Conservation (phyloP, 2,888 invertebrate genomes). For the Tipula lateralis region DNA sequence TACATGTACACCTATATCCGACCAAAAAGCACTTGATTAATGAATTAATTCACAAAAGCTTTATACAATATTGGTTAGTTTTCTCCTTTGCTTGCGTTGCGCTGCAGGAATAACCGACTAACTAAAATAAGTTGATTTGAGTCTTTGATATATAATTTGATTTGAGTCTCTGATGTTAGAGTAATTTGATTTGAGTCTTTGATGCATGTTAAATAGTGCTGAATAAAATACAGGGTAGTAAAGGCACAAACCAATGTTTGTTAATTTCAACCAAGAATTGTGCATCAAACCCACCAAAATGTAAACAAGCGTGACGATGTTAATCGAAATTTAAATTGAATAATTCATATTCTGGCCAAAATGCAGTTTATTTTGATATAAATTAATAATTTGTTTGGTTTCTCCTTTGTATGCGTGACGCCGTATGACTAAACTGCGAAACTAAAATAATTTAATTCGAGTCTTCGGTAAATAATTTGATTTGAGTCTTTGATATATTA, state of each 20-base stretch:
- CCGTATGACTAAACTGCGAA: neutral
- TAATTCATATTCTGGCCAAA: too few species aligned
- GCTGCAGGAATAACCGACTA: too few species aligned
- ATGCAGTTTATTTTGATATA: too few species aligned
- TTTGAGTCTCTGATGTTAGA: neutral
- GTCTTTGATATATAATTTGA: neutral
- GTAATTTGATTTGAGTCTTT: neutral
- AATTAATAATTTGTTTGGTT: too few species aligned
- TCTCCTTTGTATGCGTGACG: neutral
- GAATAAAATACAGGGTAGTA: neutral
- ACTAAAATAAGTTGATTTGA: neutral
- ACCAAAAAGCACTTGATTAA: neutral
- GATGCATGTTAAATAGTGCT: neutral
- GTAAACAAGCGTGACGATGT: too few species aligned
- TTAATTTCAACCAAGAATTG: too few species aligned
- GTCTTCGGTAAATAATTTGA: neutral
- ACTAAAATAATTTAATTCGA: too few species aligned
- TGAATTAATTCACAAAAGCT: neutral
- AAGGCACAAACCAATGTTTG: neutral
- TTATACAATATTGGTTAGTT: neutral
- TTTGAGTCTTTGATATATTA: neutral
- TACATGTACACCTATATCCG: too few species aligned
- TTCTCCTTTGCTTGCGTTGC: neutral
- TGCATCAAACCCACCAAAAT: too few species aligned
- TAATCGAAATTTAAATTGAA: too few species aligned